Percentiles rank a stretch among this genome's conserved stretches.
These are phyloP conservation scores for Halisarca cf. caerulea DNA, from an alignment of 37 sponge, comb jelly and placozoan genomes.

Conservation along the genomic window DNA sequence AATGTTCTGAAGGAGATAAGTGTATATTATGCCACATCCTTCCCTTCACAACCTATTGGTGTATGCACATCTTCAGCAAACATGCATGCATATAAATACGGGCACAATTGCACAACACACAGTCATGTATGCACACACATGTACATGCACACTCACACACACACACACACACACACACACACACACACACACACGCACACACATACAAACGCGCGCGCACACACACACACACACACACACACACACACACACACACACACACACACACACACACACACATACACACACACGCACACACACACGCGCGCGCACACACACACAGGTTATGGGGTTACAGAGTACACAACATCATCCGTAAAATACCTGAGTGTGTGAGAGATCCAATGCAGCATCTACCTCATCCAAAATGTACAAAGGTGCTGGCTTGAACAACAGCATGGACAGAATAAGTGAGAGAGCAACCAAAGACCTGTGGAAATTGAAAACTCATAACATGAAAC, in stretches of 20 bases:
- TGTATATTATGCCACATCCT: no score
- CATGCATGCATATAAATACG: no score
- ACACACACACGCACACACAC: not conserved
- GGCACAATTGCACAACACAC: no score
- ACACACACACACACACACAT: not conserved
- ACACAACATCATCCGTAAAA: no score
- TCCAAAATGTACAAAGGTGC: slow-evolving; percentile 99
- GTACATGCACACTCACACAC: no score
- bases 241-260: not conserved
- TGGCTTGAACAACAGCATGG: slow-evolving; percentile 98
- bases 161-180: no score
- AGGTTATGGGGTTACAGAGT: not conserved
- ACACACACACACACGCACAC: no score
- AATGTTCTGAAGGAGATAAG: slow-evolving; percentile 76
- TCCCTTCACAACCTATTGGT: no score
- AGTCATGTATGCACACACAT: no score
- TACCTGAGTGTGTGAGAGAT: slow-evolving; percentile 90
- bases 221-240: not conserved
- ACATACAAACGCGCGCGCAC: not conserved
- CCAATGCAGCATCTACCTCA: slow-evolving; percentile 98
- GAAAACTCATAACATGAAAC: no score
- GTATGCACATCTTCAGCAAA: no score
- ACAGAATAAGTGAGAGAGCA: slow-evolving; percentile 95
- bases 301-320: not conserved
- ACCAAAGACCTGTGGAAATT: slow-evolving; percentile 86